Evolutionary conservation across 2,797 vertebrate species (phyloP).

Genomic region (Coranthus polyacanthus): DNA sequence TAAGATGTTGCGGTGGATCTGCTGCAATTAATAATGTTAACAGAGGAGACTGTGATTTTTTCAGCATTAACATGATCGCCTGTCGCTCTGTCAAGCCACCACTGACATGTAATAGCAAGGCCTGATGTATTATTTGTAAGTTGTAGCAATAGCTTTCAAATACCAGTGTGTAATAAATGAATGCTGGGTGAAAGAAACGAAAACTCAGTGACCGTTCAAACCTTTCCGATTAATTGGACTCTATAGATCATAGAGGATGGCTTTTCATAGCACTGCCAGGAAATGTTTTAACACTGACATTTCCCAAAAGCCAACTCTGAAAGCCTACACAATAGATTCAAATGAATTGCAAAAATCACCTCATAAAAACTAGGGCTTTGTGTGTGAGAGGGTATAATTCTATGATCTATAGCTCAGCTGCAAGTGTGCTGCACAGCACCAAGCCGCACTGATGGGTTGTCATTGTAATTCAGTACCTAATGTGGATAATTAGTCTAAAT

Average conservation of each 20-base stretch:
- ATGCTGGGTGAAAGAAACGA: slow-evolving; percentile 9
- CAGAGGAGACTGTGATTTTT: not conserved
- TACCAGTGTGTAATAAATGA: slow-evolving; percentile 8
- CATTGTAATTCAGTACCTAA: slow-evolving; percentile 79
- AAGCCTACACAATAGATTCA: slow-evolving; percentile 35
- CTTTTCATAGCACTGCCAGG: slow-evolving; percentile 37
- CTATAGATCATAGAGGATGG: slow-evolving; percentile 24
- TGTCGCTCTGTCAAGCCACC: not conserved
- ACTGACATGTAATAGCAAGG: not conserved
- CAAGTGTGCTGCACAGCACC: slow-evolving; percentile 62
- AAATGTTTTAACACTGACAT: slow-evolving; percentile 38
- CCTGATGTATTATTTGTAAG: slow-evolving; percentile 12
- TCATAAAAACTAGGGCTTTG: slow-evolving; percentile 42
- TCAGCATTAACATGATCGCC: not conserved
- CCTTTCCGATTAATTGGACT: slow-evolving; percentile 30
- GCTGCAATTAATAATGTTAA: slow-evolving; percentile 51
- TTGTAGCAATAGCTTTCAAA: slow-evolving; percentile 5
- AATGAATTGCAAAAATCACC: slow-evolving; percentile 44
- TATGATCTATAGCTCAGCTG: slow-evolving; percentile 77
- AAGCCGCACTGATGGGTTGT: slow-evolving; percentile 72
- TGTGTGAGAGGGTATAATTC: slow-evolving; percentile 49
- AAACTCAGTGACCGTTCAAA: slow-evolving; percentile 30
- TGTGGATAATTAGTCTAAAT: slow-evolving; percentile 86
- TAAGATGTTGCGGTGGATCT: slow-evolving; percentile 17
- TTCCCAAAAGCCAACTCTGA: slow-evolving; percentile 36